Percentiles rank a stretch among this genome's conserved stretches.
Conservation (phyloP, 2,888 invertebrate species). For the Tachina fera region DNA sequence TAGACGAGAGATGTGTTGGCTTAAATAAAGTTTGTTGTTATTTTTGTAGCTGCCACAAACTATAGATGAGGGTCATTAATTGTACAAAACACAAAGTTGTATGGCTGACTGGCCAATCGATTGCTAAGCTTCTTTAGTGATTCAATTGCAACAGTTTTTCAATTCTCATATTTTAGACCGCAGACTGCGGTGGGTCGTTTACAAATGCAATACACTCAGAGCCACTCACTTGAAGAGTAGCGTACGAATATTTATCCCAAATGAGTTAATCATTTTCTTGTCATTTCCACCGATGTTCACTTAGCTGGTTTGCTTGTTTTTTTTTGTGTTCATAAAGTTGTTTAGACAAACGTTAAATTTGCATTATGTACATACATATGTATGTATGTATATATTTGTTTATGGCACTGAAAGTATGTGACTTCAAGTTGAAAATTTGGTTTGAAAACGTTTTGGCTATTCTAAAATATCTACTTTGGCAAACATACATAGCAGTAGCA, state of each 20-base stretch:
- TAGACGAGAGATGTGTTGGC: background rate
- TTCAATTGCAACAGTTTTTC: constrained; percentile 50
- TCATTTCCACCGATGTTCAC: constrained; percentile 23
- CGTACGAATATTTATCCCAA: background rate
- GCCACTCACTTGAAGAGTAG: background rate
- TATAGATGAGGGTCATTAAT: constrained; percentile 62
- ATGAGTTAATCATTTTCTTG: constrained; percentile 46
- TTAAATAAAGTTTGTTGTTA: constrained; percentile 1
- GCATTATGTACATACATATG: background rate
- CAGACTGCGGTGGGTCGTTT: constrained; percentile 57
- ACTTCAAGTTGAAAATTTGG: constrained; percentile 37
- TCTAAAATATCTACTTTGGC: background rate
- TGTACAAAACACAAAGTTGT: constrained; percentile 22
- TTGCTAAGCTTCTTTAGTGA: constrained; percentile 59
- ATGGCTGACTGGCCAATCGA: constrained; percentile 51
- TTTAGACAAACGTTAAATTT: constrained; percentile 22
- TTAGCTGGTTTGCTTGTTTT: constrained; percentile 12
- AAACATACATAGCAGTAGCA: background rate
- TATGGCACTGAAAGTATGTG: constrained; percentile 47
- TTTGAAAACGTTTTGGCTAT: background rate
- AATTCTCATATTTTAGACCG: constrained; percentile 16
- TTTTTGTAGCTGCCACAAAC: constrained; percentile 47
- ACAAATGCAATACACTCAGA: constrained; percentile 22
- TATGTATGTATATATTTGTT: background rate
- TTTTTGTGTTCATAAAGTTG: constrained; percentile 9